These are phyloP conservation scores for Chascanopsetta lugubris DNA, from an alignment of 2,113 vertebrate genomes.

Conservation along the genomic window DNA sequence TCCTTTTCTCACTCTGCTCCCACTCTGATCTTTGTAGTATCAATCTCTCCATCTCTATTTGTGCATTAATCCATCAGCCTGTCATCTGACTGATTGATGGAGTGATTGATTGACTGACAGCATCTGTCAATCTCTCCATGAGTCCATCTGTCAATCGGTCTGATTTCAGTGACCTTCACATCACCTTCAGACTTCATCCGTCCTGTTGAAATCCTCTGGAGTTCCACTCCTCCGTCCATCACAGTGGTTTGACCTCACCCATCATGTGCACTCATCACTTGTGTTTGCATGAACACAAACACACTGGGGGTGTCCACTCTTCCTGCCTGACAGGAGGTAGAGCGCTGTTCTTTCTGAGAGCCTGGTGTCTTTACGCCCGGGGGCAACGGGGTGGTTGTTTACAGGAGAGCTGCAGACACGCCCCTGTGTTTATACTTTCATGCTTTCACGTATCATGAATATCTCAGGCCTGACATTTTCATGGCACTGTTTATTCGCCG, in stretches of 20 bases:
- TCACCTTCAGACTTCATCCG: constrained; percentile 2
- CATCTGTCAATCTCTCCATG: not conserved
- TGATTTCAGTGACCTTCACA: not conserved
- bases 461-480: not conserved
- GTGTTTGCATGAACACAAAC: constrained; percentile 3
- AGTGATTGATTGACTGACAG: too few relatives aligned
- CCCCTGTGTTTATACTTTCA: not conserved
- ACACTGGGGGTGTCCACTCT: constrained; percentile 5
- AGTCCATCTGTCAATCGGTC: not conserved
- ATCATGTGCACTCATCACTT: too few relatives aligned
- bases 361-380: too few relatives aligned
- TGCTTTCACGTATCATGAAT: not conserved
- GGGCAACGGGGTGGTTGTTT: too few relatives aligned
- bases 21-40: too few relatives aligned
- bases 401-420: not conserved
- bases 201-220: not conserved
- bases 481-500: not conserved
- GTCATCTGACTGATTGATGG: too few relatives aligned
- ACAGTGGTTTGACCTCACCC: not conserved
- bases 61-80: too few relatives aligned
- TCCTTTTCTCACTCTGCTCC: too few relatives aligned
- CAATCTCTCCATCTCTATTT: too few relatives aligned
- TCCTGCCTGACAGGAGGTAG: not conserved
- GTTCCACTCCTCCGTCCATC: not conserved
- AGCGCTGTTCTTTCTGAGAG: too few relatives aligned